phyloP scores from a whole-genome alignment of 2,888 invertebrate genomes.

The Diloba caeruleocephala region DNA sequence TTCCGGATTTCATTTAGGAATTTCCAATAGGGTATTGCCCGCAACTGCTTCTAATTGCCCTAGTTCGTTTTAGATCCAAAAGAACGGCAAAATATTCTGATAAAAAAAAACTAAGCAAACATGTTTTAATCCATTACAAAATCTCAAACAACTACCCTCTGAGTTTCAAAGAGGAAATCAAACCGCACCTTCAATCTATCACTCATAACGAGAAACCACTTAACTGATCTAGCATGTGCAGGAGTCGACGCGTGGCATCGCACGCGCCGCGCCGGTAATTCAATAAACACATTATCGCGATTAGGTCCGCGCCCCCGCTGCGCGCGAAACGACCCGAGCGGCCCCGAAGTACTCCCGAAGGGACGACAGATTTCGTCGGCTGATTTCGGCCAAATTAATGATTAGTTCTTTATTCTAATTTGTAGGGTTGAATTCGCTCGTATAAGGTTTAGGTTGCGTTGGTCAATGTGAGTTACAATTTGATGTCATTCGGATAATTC shows the following conservation, averaged over 20 bases:
- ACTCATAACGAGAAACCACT: conserved; percentile 71
- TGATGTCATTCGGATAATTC: conserved; percentile 34
- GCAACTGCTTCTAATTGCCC: too few relatives aligned
- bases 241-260: conserved; percentile 70
- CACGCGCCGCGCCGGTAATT: conserved; percentile 85
- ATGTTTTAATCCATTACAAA: conserved; percentile 48
- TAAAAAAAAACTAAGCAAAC: conserved; percentile 27
- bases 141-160: conserved; percentile 37
- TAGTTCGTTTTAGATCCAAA: too few relatives aligned
- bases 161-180: conserved; percentile 48
- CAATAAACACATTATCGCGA: conserved; percentile 89
- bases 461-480: conserved; percentile 34
- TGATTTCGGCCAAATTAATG: conserved; percentile 78
- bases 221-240: conserved; percentile 70
- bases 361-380: conserved; percentile 78
- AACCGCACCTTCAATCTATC: conserved; percentile 61
- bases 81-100: too few relatives aligned
- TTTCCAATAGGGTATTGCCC: neutral
- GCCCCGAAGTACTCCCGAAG: conserved; percentile 72
- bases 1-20: neutral
- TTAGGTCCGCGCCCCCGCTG: conserved; percentile 79
- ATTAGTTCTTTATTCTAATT: conserved; percentile 80
- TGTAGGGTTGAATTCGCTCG: conserved; percentile 54
- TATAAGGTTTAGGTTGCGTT: conserved; percentile 46
- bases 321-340: conserved; percentile 64